Base-by-base conservation (phyloP, 2,113 vertebrate genomes). In the Cinclus mexicanus region DNA sequence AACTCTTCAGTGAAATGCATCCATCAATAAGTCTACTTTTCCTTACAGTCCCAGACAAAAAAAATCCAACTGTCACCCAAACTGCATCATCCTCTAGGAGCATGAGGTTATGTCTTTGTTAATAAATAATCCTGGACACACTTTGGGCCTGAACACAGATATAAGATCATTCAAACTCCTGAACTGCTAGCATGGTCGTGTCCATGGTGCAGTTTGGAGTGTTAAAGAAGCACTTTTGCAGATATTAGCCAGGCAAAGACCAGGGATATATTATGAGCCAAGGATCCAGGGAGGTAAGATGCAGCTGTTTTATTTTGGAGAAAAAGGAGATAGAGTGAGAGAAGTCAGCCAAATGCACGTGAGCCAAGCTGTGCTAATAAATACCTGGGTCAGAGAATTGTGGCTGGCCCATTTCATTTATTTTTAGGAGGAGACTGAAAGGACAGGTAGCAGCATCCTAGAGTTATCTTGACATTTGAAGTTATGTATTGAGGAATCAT, bases 391-490 rank as follows among this genome's bases (percentile, higher is more conserved):
- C 68, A 83, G 63, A 76, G 46, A 91, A 72, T 82, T 90, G 68
- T 86, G 93, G 79, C 83, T 83, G 72, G 64, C 35, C 79, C 59
- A 44, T 81, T 90, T 70, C 0, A 59, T 83, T 74, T 94, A 81
- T 67, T 96, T 92, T 92, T 83, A 90, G 72, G 79, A 94, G 71
- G 50, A 93, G 44, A 24, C 47, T 63, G 83, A 77, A 83, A 92
- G 61, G 74, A 83, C 17, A 49, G 65, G 80, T 71, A 71, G 29
- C 21, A 87, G 44, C 47, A 91, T 78, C 77, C 47, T 35, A 20
- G 64, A 75, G 52, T 94, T 93, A 78, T 28, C 68, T 63, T 88
- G 85, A 65, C 55, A 57, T 77, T 90, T 87, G 42, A 78, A 83
- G 55, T 83, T 69, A 61, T 2, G 6, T 81, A 44, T 67, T 82